Evolutionary conservation across 2,888 invertebrate species (phyloP).

Genomic region (Eueremaeus valkanovi): DNA sequence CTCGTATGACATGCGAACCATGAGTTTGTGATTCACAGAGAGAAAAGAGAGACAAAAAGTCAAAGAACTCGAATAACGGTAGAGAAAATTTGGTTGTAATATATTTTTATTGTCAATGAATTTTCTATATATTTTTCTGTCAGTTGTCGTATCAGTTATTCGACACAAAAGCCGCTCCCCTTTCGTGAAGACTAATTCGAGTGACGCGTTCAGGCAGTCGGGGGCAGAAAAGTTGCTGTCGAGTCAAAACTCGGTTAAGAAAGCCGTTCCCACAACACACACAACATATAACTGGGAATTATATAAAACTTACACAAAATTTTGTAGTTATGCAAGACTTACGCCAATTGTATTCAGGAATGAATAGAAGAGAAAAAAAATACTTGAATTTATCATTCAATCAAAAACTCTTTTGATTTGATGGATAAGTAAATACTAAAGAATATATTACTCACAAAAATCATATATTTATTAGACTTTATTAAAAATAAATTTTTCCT

Average conservation of each 20-base stretch:
- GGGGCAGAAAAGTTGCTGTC: too few species aligned
- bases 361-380: not conserved
- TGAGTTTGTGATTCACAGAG: not conserved
- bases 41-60: not conserved
- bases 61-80: not conserved
- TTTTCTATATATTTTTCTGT: not conserved
- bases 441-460: too few species aligned
- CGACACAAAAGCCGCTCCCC: slow-evolving; percentile 2
- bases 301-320: not conserved
- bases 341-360: not conserved
- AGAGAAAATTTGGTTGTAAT: not conserved
- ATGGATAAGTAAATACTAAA: too few species aligned
- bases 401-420: too few species aligned
- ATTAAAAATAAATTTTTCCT: too few species aligned
- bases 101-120: not conserved
- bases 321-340: not conserved
- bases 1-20: not conserved
- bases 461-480: too few species aligned
- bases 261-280: not conserved
- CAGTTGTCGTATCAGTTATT: not conserved
- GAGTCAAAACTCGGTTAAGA: slow-evolving; percentile 12
- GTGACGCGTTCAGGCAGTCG: not conserved
- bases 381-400: not conserved
- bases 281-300: not conserved
- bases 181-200: not conserved